A percentile compares a stretch with the other conserved stretches of the same genome.
phyloP scores from a whole-genome alignment of 2,797 vertebrate genomes.

The Enteromius radiatus region DNA sequence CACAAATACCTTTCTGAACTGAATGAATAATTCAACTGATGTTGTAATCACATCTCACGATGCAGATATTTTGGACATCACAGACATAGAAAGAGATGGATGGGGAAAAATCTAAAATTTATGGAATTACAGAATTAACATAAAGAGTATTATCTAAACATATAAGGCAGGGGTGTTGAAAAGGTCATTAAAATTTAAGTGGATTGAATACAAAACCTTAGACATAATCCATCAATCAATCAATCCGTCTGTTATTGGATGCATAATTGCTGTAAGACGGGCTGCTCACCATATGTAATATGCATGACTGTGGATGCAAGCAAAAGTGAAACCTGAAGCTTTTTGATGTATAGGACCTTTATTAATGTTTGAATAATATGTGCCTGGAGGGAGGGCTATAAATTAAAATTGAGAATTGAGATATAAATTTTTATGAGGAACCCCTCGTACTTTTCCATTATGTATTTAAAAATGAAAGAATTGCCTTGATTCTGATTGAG shows the following conservation, averaged over 20 bases:
- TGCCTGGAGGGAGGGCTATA: conserved; percentile 91
- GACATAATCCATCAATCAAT: conserved; percentile 90
- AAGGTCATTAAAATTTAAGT: conserved; percentile 91
- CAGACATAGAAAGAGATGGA: conserved; percentile 82
- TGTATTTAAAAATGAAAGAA: conserved; percentile 94
- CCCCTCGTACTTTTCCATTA: conserved; percentile 94
- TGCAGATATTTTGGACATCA: conserved; percentile 74
- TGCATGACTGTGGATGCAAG: conserved; percentile 83
- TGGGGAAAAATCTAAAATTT: conserved; percentile 97
- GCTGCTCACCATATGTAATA: conserved; percentile 83
- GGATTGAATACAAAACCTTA: conserved; percentile 77
- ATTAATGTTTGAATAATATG: conserved; percentile 99
- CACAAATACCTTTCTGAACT: conserved; percentile 47
- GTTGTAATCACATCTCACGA: conserved; percentile 84
- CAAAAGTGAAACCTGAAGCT: conserved; percentile 85
- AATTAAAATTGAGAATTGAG: conserved; percentile 93
- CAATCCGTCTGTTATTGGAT: conserved; percentile 86
- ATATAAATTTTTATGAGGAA: conserved; percentile 97
- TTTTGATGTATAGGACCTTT: conserved; percentile 95
- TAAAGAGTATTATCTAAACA: conserved; percentile 95
- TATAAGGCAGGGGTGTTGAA: conserved; percentile 82
- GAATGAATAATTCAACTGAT: conserved; percentile 80
- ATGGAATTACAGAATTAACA: conserved; percentile 95
- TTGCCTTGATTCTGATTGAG: conserved; percentile 81
- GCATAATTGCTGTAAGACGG: conserved; percentile 89